These are phyloP conservation scores for Branchipolynoe longqiensis DNA, from an alignment of 2,888 invertebrate species.

Conservation along the genomic window DNA sequence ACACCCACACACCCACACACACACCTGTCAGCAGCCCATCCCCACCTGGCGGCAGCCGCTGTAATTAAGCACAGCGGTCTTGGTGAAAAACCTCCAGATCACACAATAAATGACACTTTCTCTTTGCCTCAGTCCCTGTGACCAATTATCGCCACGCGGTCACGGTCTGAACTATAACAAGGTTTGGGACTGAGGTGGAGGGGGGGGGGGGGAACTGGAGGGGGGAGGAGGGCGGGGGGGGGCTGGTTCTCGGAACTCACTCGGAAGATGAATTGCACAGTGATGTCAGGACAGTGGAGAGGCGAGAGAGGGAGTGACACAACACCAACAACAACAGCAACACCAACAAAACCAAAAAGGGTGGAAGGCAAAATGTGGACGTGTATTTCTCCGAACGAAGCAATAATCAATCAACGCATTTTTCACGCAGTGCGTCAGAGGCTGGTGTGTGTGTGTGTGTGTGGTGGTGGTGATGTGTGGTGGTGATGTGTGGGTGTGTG, in stretches of 20 bases:
- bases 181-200: no score
- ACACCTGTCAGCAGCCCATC: neutral
- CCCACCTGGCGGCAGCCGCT: neutral
- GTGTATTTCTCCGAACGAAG: constrained; percentile 2
- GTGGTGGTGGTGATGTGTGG: neutral
- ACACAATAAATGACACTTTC: no score
- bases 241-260: no score
- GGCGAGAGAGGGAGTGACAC: no score
- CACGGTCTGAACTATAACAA: no score
- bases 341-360: neutral
- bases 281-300: no score
- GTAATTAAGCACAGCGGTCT: neutral
- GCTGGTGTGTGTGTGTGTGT: neutral
- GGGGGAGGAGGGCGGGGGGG: no score
- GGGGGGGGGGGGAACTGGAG: no score
- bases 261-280: no score
- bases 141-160: no score
- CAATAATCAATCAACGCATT: constrained; percentile 16
- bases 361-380: neutral
- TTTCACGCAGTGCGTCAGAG: constrained; percentile 25
- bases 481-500: constrained; percentile 4
- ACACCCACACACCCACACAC: neutral
- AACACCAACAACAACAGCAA: no score
- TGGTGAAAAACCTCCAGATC: neutral
- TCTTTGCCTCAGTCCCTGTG: no score